Conservation (phyloP, 2,797 vertebrate genomes). For the Molothrus ater region DNA sequence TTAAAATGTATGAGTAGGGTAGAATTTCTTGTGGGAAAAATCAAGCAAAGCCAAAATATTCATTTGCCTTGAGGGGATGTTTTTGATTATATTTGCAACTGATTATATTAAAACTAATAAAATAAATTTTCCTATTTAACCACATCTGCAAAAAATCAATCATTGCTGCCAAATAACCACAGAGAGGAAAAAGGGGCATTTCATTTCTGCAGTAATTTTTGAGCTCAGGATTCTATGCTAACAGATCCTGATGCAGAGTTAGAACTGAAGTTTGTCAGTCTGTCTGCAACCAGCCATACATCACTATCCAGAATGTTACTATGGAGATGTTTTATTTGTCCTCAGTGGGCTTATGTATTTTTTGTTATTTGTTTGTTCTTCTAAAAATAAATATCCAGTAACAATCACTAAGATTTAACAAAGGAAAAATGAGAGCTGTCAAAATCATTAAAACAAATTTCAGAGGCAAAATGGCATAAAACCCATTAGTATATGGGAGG, state of each 20-base stretch:
- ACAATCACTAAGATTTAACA: constrained; percentile 35
- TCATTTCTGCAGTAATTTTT: constrained; percentile 12
- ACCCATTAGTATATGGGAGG: not conserved
- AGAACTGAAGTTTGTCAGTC: not conserved
- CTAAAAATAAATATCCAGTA: constrained; percentile 58
- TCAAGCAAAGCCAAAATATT: not conserved
- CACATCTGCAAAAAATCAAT: constrained; percentile 21
- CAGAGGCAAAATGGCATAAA: constrained; percentile 35
- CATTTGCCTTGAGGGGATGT: not conserved
- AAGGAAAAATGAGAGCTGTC: constrained; percentile 57
- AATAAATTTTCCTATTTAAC: constrained; percentile 17
- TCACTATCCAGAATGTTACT: not conserved
- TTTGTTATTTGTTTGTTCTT: constrained; percentile 56
- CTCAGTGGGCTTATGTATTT: constrained; percentile 31
- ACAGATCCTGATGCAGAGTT: not conserved
- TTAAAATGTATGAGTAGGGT: not conserved
- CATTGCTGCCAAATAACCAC: not conserved
- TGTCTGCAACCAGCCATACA: not conserved
- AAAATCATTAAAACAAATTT: constrained; percentile 38
- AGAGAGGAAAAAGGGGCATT: constrained; percentile 12
- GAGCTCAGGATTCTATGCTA: not conserved
- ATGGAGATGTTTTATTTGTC: constrained; percentile 40
- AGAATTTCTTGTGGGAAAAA: not conserved
- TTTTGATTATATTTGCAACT: constrained; percentile 38
- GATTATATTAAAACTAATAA: constrained; percentile 61